A percentile compares a stretch with the other conserved stretches of the same genome.
Conservation (phyloP, 1,140 invertebrate genomes). For the Venturia canescens region DNA sequence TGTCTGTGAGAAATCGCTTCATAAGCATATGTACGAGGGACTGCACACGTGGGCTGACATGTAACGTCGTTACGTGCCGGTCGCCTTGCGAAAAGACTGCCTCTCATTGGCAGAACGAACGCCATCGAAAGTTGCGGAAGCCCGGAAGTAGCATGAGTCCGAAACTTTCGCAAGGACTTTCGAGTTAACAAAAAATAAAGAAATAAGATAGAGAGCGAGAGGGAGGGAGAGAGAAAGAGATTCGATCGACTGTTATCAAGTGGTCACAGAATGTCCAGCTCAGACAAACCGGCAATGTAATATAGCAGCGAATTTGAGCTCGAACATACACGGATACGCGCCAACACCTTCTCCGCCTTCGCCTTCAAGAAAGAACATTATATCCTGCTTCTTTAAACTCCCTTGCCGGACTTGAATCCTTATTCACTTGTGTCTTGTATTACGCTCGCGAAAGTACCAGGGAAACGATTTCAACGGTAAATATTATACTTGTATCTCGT, state of each 20-base stretch:
- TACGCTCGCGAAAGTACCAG: slow-evolving; percentile 33
- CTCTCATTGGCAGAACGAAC: slow-evolving; percentile 40
- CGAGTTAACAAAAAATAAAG: slow-evolving; percentile 37
- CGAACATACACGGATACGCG: background rate
- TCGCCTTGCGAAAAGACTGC: background rate
- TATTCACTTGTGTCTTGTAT: slow-evolving; percentile 24
- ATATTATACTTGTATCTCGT: slow-evolving; percentile 20
- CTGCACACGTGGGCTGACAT: background rate
- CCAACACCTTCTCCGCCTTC: background rate
- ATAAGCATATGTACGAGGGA: background rate
- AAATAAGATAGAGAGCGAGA: background rate
- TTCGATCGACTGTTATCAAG: slow-evolving; percentile 17
- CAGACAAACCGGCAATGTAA: slow-evolving; percentile 9
- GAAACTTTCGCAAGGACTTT: slow-evolving; percentile 60
- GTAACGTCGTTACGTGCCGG: slow-evolving; percentile 33
- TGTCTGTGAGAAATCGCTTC: background rate
- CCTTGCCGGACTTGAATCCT: slow-evolving; percentile 14
- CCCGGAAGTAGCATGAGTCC: slow-evolving; percentile 59
- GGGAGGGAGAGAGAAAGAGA: slow-evolving; percentile 7
- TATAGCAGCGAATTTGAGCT: slow-evolving; percentile 26
- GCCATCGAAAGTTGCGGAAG: slow-evolving; percentile 63
- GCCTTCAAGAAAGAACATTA: slow-evolving; percentile 15
- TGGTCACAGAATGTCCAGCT: slow-evolving; percentile 29
- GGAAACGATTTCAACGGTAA: background rate
- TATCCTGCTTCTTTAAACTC: slow-evolving; percentile 32